Percentiles rank a stretch among this genome's conserved stretches.
Evolutionary conservation across 2,888 invertebrate genomes (phyloP).

Genomic region (Epicampocera succincta): DNA sequence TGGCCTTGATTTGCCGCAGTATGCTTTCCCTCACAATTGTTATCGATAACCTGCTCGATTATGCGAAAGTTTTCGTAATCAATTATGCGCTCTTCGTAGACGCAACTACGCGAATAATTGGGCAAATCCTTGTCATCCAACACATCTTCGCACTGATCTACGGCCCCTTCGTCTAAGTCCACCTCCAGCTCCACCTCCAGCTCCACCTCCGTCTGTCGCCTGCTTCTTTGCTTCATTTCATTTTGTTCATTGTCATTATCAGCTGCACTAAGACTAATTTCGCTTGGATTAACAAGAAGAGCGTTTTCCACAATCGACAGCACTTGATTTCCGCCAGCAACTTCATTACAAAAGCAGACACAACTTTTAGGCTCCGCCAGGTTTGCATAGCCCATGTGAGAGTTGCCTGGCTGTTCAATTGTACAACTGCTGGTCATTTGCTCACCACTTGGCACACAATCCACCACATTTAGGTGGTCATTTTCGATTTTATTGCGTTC

Average conservation of each 20-base stretch:
- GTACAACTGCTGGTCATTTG: no score
- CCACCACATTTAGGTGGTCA: no score
- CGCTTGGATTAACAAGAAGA: not conserved
- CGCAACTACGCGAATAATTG: conserved; percentile 65
- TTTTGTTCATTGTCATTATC: not conserved
- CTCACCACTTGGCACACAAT: no score
- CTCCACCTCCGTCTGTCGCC: not conserved
- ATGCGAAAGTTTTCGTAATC: conserved; percentile 78
- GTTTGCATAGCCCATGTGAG: not conserved
- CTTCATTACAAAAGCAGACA: conserved; percentile 47
- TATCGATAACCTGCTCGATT: conserved; percentile 78
- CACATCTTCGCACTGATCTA: not conserved
- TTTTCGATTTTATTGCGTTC: no score
- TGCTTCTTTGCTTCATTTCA: not conserved
- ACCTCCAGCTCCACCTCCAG: not conserved
- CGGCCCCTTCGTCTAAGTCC: not conserved
- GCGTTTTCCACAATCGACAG: conserved; percentile 54
- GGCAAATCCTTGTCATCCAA: conserved; percentile 59
- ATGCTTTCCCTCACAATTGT: conserved; percentile 68
- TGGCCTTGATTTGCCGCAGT: conserved; percentile 28
- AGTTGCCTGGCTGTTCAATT: no score
- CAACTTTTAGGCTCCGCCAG: conserved; percentile 9
- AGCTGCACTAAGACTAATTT: not conserved
- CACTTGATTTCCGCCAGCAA: not conserved
- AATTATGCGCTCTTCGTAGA: conserved; percentile 73